A percentile compares a stretch with the other conserved stretches of the same genome.
Conservation (phyloP, 2,113 vertebrate species). For the Pelecanoides urinatrix region DNA sequence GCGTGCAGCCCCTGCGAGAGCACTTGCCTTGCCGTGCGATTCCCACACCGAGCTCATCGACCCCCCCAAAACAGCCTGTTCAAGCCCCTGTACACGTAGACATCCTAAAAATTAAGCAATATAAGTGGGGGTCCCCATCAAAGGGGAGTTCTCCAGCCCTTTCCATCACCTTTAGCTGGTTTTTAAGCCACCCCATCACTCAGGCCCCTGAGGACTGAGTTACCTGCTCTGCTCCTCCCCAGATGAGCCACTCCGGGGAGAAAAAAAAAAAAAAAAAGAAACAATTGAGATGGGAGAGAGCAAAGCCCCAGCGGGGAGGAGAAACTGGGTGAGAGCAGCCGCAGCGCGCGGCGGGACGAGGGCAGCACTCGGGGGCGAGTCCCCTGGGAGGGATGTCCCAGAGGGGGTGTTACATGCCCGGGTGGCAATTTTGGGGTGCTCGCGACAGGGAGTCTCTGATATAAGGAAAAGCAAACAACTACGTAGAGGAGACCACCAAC, state of each 20-base stretch:
- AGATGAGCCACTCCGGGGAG: rapidly evolving
- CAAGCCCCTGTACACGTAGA: rapidly evolving
- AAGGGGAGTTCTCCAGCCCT: background rate
- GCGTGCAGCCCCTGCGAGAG: background rate
- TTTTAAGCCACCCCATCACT: background rate
- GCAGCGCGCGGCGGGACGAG: rapidly evolving
- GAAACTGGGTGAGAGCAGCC: background rate
- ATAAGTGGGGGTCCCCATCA: rapidly evolving
- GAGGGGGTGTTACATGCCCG: rapidly evolving
- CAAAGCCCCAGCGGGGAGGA: background rate
- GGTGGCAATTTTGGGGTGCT: background rate
- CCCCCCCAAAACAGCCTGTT: background rate
- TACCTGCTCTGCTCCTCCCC: background rate
- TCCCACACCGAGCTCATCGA: rapidly evolving
- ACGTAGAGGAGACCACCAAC: background rate
- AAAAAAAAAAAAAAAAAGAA: rapidly evolving
- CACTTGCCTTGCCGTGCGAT: rapidly evolving
- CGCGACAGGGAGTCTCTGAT: background rate
- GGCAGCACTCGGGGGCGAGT: rapidly evolving
- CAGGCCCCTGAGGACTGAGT: background rate
- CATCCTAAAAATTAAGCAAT: rapidly evolving
- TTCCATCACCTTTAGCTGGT: background rate
- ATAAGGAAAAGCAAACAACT: rapidly evolving
- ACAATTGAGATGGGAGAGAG: background rate
- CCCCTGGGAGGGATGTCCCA: background rate